Conservation (phyloP, 2,888 invertebrate species). For the Myathropa florea region DNA sequence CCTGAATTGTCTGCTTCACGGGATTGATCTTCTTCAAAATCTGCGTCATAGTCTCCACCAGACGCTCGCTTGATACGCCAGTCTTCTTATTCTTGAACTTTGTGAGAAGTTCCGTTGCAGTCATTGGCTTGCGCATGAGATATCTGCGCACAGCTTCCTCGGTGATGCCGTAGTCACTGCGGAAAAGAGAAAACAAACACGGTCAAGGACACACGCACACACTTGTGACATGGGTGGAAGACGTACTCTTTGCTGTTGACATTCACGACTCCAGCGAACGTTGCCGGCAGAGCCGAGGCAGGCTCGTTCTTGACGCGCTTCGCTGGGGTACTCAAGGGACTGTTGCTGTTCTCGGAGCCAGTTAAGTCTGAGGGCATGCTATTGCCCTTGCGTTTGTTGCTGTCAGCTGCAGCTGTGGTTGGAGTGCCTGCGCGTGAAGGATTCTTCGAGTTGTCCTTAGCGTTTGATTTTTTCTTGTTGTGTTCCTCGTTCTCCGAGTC, state of each 20-base stretch:
- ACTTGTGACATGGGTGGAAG: background rate
- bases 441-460: constrained; percentile 81
- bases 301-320: constrained; percentile 78
- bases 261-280: constrained; percentile 78
- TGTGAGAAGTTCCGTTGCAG: constrained; percentile 95
- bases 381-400: constrained; percentile 78
- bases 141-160: constrained; percentile 97
- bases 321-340: constrained; percentile 79
- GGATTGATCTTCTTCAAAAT: constrained; percentile 97
- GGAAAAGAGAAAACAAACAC: constrained; percentile 73
- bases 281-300: constrained; percentile 78
- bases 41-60: constrained; percentile 96
- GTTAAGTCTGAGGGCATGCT: constrained; percentile 80
- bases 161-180: constrained; percentile 92
- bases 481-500: constrained; percentile 86
- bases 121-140: constrained; percentile 97
- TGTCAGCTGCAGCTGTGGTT: constrained; percentile 73
- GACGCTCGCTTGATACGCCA: constrained; percentile 92
- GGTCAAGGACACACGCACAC: background rate
- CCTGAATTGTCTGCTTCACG: constrained; percentile 93
- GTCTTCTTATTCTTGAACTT: constrained; percentile 98
- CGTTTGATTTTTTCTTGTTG: constrained; percentile 81
- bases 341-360: constrained; percentile 79
- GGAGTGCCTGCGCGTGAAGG: constrained; percentile 81
- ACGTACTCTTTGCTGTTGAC: constrained; percentile 78